Conservation (phyloP, 2,888 invertebrate genomes). For the Tinea trinotella region DNA sequence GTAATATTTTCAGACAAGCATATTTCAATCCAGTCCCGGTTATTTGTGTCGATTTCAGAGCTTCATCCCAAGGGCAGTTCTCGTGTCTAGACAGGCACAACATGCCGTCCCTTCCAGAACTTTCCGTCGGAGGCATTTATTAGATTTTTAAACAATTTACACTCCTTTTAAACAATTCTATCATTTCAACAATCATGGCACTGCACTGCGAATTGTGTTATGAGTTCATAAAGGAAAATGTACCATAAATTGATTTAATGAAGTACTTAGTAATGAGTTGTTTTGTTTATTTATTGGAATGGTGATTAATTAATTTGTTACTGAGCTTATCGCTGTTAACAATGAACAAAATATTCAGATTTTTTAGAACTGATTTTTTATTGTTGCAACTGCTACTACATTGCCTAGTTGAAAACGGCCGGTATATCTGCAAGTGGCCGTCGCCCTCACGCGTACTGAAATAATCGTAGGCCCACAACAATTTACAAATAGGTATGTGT, state of each 20-base stretch:
- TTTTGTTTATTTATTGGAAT: background rate
- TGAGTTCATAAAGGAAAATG: slow-evolving; percentile 1
- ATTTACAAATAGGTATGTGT: too few species aligned
- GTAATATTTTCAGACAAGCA: slow-evolving; percentile 86
- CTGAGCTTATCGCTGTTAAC: too few species aligned
- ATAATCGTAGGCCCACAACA: too few species aligned
- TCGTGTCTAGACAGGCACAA: slow-evolving; percentile 76
- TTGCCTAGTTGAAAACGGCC: too few species aligned
- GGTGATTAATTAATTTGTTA: too few species aligned
- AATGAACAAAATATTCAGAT: too few species aligned
- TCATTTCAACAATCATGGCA: background rate
- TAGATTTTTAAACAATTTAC: background rate
- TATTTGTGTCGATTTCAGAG: slow-evolving; percentile 66
- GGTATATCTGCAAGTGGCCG: too few species aligned
- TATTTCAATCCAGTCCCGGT: slow-evolving; percentile 89
- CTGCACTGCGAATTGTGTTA: background rate
- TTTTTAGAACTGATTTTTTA: too few species aligned
- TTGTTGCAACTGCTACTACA: too few species aligned
- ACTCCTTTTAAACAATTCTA: background rate
- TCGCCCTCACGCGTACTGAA: too few species aligned
- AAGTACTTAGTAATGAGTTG: slow-evolving; percentile 1
- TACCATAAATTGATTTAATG: background rate
- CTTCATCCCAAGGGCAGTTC: slow-evolving; percentile 74
- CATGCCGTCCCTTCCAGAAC: slow-evolving; percentile 57
- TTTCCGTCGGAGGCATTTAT: slow-evolving; percentile 68